Base-by-base conservation (phyloP, 2,797 vertebrate species). In the Vipera latastei region DNA sequence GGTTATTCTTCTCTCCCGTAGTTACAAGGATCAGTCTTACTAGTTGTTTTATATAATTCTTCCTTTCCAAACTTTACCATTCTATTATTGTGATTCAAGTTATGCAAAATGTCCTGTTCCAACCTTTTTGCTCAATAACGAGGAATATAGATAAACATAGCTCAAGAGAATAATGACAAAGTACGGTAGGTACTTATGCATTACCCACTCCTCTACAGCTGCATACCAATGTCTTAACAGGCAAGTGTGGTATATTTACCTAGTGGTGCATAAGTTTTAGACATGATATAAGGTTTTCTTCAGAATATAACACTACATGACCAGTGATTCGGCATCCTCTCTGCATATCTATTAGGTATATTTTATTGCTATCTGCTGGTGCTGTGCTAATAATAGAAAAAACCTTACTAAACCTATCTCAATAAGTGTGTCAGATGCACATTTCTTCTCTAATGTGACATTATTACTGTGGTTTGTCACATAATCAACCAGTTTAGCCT, bases 401-500 rank as follows among this genome's bases (percentile, higher is more conserved):
- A 95, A 89, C 9, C 7, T 90, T 95, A 90, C 96, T 83, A 61
- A 2, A 22, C 11, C 92, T 91, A 94, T 83, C 92, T 95, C 92
- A 92, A 83, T 93, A 60, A n/a, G 89, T 94, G 53, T 95, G 94
- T 96, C 92, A 92, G 73, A 86, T 92, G 83, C 83, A 90, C 88
- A 93, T 90, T 91, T 53, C 18, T 4, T 1, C 4, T 25, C 4
- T 48, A 83, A 83, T 48, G 22, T 83, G 20, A 5, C 73, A 25
- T 83, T 78, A 44, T 44, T 48, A 83, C 25, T 48, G 25, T 3
- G 2, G 14, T 65, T 65, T 65, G 28, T n/a, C 28, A 65, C 28
- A 65, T 65, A n/a, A 65, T 65, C 61, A 28, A 65, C 63, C 28
- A n/a, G 12, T 38, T 38, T 38, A 38, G 69, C 73, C 1, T 73